A percentile compares a stretch with the other conserved stretches of the same genome.
Conservation (phyloP, 2,113 vertebrate species). For the Gavialis gangeticus region DNA sequence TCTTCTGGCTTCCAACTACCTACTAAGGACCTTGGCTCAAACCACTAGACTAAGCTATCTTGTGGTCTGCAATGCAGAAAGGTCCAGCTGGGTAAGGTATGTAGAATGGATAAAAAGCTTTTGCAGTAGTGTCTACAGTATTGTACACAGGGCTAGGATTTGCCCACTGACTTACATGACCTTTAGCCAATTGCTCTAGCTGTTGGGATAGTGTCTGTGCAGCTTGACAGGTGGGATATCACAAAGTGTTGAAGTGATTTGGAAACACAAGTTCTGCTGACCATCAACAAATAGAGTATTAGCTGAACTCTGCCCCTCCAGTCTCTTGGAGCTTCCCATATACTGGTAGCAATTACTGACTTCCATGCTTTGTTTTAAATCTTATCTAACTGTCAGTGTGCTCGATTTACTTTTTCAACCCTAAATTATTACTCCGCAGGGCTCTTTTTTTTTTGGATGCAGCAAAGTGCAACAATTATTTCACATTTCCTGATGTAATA, state of each 20-base stretch:
- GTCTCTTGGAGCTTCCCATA: background rate
- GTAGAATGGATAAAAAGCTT: no score
- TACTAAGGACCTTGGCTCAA: no score
- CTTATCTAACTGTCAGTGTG: background rate
- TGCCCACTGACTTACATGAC: background rate
- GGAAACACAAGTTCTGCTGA: background rate
- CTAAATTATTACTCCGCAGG: background rate
- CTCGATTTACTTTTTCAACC: background rate
- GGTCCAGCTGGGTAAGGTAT: no score
- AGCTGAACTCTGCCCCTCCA: background rate
- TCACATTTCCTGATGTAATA: background rate
- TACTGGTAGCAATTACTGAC: background rate
- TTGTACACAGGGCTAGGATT: background rate
- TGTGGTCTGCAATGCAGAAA: no score
- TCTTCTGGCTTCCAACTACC: no score
- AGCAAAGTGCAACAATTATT: background rate
- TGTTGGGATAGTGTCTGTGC: background rate
- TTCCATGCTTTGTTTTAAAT: background rate
- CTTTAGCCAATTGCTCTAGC: background rate
- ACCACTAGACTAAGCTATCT: no score
- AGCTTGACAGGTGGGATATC: background rate
- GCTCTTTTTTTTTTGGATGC: background rate
- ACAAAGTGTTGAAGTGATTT: background rate
- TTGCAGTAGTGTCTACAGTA: background rate
- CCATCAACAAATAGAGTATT: background rate